phyloP scores from a whole-genome alignment of 1,140 invertebrate species.

The Amphibalanus amphitrite region DNA sequence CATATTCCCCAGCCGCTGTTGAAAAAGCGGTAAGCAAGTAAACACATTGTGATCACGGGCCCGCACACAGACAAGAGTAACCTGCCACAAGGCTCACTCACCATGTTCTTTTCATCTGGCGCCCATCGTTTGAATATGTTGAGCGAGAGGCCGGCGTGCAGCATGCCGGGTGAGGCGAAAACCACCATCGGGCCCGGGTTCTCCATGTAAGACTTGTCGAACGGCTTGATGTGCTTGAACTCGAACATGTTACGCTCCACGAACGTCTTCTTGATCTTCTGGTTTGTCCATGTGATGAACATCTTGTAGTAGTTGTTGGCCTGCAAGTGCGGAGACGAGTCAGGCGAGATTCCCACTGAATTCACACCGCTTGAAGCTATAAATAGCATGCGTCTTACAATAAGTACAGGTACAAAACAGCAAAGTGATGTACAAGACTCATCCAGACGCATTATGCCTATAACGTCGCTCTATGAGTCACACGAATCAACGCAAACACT shows the following conservation, averaged over 20 bases:
- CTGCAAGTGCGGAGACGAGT: constrained; percentile 19
- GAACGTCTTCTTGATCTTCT: constrained; percentile 98
- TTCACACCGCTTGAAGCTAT: constrained; percentile 8
- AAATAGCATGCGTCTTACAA: background rate
- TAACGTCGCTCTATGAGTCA: too few relatives aligned
- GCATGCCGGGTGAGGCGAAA: constrained; percentile 98
- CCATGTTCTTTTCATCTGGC: constrained; percentile 95
- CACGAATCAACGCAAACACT: too few relatives aligned
- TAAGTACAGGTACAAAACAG: constrained; percentile 3
- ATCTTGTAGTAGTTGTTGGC: constrained; percentile 99
- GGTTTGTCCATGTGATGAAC: constrained; percentile 99
- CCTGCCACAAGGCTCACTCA: constrained; percentile 21
- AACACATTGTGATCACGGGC: too few relatives aligned
- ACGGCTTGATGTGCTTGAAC: constrained; percentile 98
- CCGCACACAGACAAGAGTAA: too few relatives aligned
- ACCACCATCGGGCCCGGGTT: constrained; percentile 99
- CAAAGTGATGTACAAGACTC: constrained; percentile 9
- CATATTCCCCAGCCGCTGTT: too few relatives aligned
- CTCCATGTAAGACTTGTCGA: constrained; percentile 89
- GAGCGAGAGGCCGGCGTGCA: constrained; percentile 93
- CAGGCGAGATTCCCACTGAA: too few relatives aligned
- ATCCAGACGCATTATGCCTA: too few relatives aligned
- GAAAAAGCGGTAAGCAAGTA: too few relatives aligned
- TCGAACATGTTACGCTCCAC: constrained; percentile 99
- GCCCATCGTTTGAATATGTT: constrained; percentile 99